Evolutionary conservation across 2,888 invertebrate species (phyloP).

Genomic region (Sarcophaga subvicina): DNA sequence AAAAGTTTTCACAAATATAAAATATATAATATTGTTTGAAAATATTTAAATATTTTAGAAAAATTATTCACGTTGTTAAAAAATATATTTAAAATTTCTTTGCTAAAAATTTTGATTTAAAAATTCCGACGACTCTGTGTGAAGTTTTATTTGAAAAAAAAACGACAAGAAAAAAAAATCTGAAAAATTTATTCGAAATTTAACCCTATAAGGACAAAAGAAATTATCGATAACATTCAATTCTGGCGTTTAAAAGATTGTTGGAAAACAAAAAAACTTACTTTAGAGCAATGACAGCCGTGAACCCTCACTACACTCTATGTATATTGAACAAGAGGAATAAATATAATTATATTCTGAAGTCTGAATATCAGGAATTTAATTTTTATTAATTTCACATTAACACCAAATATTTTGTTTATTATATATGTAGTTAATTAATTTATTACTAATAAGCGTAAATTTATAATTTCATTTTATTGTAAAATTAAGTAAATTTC

Average conservation of each 20-base stretch:
- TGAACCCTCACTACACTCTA: too few relatives aligned
- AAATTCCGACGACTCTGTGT: conserved; percentile 57
- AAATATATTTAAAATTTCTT: conserved; percentile 68
- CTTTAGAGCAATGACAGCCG: too few relatives aligned
- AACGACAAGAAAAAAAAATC: background rate
- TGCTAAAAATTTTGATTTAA: conserved; percentile 71
- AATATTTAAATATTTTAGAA: conserved; percentile 16
- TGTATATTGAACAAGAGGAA: too few relatives aligned
- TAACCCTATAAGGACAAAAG: background rate
- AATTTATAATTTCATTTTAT: background rate
- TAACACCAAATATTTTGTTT: too few relatives aligned
- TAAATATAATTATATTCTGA: too few relatives aligned
- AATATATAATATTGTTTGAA: conserved; percentile 26
- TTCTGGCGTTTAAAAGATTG: too few relatives aligned
- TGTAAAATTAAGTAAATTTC: background rate
- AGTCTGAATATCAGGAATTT: too few relatives aligned
- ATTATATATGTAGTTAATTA: background rate
- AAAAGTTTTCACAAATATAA: conserved; percentile 33
- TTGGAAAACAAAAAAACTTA: too few relatives aligned
- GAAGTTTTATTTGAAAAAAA: conserved; percentile 1
- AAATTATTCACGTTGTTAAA: conserved; percentile 63
- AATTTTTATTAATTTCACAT: too few relatives aligned
- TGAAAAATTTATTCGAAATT: conserved; percentile 11
- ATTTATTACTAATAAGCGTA: conserved; percentile 57
- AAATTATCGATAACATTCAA: too few relatives aligned